Conservation (phyloP, 1,140 invertebrate genomes). For the Meloidogyne floridensis region DNA sequence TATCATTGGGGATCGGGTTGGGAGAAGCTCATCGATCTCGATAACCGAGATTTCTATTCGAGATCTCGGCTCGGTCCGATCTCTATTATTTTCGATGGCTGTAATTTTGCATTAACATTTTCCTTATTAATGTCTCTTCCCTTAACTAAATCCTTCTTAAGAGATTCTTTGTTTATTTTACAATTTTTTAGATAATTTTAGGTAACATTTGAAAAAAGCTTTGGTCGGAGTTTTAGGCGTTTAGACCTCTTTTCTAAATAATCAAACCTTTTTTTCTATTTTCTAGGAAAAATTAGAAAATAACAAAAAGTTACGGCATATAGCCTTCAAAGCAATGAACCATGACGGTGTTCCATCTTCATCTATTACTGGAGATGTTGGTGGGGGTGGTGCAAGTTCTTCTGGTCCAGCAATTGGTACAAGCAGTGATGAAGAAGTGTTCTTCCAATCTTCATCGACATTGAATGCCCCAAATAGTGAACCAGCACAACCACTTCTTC, state of each 20-base stretch:
- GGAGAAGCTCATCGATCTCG: too few relatives aligned
- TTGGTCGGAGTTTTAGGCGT: too few relatives aligned
- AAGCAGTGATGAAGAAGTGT: conserved; percentile 32
- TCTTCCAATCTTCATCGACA: conserved; percentile 27
- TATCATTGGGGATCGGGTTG: too few relatives aligned
- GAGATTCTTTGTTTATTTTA: background rate
- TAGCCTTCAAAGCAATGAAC: conserved; percentile 49
- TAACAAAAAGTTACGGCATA: conserved; percentile 48
- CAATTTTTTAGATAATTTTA: background rate
- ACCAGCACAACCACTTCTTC: conserved; percentile 29
- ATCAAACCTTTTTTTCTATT: too few relatives aligned
- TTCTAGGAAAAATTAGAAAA: conserved; percentile 46
- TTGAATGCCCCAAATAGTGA: conserved; percentile 29
- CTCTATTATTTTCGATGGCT: too few relatives aligned
- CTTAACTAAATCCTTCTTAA: background rate
- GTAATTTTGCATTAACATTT: too few relatives aligned
- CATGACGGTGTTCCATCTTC: conserved; percentile 19
- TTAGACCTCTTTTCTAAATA: too few relatives aligned
- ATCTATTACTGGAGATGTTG: background rate
- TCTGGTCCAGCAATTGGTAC: conserved; percentile 15
- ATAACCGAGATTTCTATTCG: too few relatives aligned
- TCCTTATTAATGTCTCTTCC: too few relatives aligned
- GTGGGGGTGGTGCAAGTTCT: conserved; percentile 15
- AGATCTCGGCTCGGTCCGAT: too few relatives aligned
- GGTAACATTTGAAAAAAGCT: too few relatives aligned